These are phyloP conservation scores for Equus przewalskii DNA, from an alignment of 2,113 vertebrate species.

Conservation along the genomic window DNA sequence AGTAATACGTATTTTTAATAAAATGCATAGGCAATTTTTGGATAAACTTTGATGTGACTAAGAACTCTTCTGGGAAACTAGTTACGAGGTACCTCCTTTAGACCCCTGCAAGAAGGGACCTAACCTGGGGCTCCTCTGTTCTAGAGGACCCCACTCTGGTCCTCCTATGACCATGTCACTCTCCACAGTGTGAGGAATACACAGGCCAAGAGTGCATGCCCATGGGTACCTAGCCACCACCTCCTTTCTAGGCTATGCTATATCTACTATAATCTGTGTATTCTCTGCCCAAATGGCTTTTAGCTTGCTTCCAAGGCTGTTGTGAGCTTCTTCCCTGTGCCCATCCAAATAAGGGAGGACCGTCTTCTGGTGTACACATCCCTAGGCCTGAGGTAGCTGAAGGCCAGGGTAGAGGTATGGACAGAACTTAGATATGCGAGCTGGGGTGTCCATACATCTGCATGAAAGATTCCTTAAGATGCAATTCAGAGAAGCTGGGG, in stretches of 20 bases:
- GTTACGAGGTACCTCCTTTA: neutral
- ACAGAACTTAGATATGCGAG: neutral
- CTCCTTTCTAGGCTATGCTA: neutral
- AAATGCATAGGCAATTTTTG: neutral
- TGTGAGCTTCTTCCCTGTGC: neutral
- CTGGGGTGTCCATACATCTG: neutral
- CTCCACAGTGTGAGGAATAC: neutral
- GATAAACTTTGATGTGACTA: neutral
- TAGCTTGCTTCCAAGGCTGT: neutral
- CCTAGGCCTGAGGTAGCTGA: neutral
- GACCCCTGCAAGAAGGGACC: neutral
- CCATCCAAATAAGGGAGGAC: neutral
- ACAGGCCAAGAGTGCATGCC: neutral
- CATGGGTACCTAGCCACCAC: neutral
- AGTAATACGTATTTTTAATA: neutral
- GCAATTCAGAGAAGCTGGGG: neutral
- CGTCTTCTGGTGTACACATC: neutral
- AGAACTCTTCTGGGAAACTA: neutral
- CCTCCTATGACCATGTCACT: neutral
- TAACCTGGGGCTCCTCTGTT: neutral
- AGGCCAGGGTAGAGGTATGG: neutral
- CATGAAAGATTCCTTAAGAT: neutral
- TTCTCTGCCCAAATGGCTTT: neutral
- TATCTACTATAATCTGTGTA: neutral
- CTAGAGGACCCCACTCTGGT: neutral